These are phyloP conservation scores for Tenthredo scrophulariae DNA, from an alignment of 2,888 invertebrate species.

Conservation along the genomic window DNA sequence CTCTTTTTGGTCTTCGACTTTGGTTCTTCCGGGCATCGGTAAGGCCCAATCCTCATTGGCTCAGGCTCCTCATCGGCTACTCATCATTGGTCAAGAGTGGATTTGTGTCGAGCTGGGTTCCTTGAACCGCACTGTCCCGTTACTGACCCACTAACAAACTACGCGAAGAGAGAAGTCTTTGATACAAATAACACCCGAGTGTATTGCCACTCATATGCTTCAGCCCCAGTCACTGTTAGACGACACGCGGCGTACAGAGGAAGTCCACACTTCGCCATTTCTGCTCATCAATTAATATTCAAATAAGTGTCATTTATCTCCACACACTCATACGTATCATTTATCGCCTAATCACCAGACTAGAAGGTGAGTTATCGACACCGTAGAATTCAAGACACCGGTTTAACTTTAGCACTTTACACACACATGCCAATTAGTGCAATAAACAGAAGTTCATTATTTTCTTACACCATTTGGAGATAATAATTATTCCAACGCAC, in stretches of 20 bases:
- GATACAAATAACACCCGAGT: slow-evolving; percentile 38
- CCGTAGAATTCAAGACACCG: not conserved
- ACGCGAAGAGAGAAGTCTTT: slow-evolving; percentile 36
- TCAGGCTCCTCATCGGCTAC: not conserved
- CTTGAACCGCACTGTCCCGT: slow-evolving; percentile 75
- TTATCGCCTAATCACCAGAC: not conserved
- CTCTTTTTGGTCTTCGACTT: not conserved
- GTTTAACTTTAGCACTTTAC: not conserved
- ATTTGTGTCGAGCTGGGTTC: slow-evolving; percentile 66
- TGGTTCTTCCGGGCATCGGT: slow-evolving; percentile 6
- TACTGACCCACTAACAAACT: slow-evolving; percentile 76
- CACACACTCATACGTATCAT: not conserved
- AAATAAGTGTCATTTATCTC: slow-evolving; percentile 24
- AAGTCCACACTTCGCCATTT: slow-evolving; percentile 33
- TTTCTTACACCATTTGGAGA: not conserved
- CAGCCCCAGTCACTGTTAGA: slow-evolving; percentile 44
- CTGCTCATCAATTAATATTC: not conserved
- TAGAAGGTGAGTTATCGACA: slow-evolving; percentile 28
- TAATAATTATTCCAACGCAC: not conserved
- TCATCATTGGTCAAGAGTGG: slow-evolving; percentile 31
- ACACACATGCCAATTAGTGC: not conserved
- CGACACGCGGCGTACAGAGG: slow-evolving; percentile 38
- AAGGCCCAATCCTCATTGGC: slow-evolving; percentile 14
- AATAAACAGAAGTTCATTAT: not conserved
- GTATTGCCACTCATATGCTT: slow-evolving; percentile 20